These are phyloP conservation scores for Cyprinodon diabolis DNA, from an alignment of 2,797 vertebrate species.

Conservation along the genomic window DNA sequence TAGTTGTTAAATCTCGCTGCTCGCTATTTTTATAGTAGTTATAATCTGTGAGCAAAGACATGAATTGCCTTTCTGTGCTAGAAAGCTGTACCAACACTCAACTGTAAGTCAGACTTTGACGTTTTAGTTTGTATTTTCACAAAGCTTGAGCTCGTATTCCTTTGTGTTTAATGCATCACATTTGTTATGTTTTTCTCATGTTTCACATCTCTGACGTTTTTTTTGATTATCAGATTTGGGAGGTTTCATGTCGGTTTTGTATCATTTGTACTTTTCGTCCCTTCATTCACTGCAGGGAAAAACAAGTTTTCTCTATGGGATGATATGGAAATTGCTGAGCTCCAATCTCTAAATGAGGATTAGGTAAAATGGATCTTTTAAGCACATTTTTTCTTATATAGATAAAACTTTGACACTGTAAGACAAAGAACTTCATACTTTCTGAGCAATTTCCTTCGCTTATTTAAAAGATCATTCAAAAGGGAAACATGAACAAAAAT, in stretches of 20 bases:
- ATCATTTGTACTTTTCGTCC: background rate
- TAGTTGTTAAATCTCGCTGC: too few species aligned
- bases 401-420: background rate
- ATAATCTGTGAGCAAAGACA: too few species aligned
- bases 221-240: background rate
- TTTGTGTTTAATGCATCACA: background rate
- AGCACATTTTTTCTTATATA: background rate
- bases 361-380: background rate
- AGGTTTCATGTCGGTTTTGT: background rate
- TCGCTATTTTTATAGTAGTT: too few species aligned
- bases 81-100: too few species aligned
- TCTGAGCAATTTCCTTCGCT: background rate
- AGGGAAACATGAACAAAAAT: background rate
- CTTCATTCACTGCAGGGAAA: background rate
- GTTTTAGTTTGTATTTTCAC: background rate
- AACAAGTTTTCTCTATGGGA: background rate
- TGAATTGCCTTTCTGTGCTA: too few species aligned
- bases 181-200: background rate
- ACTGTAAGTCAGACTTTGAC: too few species aligned
- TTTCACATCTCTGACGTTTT: background rate
- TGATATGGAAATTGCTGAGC: conserved; percentile 1
- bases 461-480: background rate
- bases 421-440: background rate
- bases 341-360: background rate
- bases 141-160: background rate